Conservation (phyloP, 2,113 vertebrate genomes). For the Alligator mississippiensis region DNA sequence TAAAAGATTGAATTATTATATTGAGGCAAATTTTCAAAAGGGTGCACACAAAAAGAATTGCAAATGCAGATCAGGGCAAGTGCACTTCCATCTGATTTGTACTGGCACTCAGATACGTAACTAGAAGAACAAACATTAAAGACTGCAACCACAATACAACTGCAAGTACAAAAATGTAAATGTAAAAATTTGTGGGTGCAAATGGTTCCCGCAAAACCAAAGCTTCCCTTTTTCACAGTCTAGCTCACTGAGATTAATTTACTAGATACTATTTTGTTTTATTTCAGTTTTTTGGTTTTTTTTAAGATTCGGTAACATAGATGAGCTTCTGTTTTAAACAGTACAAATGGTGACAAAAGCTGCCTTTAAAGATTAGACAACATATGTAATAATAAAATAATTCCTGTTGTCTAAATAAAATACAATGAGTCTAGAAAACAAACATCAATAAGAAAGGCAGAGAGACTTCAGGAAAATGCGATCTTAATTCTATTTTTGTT, state of each 20-base stretch:
- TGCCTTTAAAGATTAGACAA: neutral
- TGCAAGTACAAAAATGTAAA: neutral
- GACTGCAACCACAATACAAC: neutral
- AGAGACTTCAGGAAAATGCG: neutral
- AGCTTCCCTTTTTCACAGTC: fast-evolving
- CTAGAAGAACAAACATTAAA: neutral
- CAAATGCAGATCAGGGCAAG: neutral
- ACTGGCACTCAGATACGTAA: neutral
- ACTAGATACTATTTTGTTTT: neutral
- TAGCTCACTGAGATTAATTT: neutral
- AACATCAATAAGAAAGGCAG: neutral
- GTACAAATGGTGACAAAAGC: neutral
- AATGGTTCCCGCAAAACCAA: neutral
- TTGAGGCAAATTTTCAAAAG: neutral
- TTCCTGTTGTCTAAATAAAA: neutral
- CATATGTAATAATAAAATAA: neutral
- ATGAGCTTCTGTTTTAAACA: neutral
- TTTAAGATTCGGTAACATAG: neutral
- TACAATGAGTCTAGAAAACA: neutral
- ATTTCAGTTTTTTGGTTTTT: neutral
- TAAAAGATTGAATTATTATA: neutral
- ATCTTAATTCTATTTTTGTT: neutral
- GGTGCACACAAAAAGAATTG: neutral
- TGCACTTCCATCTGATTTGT: neutral
- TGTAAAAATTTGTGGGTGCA: neutral